Percentiles rank a stretch among this genome's conserved stretches.
Conservation (phyloP, 1,140 invertebrate species). For the Euwallacea fornicatus region DNA sequence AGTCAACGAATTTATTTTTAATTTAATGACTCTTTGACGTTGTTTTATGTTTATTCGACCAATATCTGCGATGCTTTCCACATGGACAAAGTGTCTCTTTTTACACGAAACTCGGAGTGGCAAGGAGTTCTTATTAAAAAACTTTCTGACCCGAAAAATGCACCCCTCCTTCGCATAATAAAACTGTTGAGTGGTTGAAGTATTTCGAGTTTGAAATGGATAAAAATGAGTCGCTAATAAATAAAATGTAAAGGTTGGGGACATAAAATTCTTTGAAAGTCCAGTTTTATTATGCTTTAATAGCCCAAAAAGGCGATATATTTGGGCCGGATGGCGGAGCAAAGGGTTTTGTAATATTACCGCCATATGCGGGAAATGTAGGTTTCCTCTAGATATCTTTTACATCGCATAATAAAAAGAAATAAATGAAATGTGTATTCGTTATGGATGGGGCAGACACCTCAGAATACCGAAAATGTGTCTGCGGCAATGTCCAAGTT, state of each 20-base stretch:
- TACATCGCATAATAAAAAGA: neutral
- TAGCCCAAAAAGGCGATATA: neutral
- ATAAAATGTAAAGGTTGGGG: no score
- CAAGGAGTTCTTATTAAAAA: neutral
- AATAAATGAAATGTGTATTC: neutral
- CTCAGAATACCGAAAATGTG: no score
- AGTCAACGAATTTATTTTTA: no score
- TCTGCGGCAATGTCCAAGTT: no score
- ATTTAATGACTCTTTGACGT: no score
- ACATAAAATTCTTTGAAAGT: neutral
- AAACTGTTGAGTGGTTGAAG: neutral
- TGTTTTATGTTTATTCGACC: neutral
- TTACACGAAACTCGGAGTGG: neutral
- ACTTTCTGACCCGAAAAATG: neutral
- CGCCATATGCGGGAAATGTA: constrained; percentile 4
- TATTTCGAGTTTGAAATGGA: neutral
- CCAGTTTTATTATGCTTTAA: neutral
- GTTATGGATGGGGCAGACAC: no score
- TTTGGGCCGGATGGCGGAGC: neutral
- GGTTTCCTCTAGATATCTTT: neutral
- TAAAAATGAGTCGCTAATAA: no score
- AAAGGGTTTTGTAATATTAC: neutral
- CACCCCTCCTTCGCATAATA: neutral
- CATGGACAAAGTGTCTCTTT: neutral
- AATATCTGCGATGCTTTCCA: neutral